Percentiles rank a stretch among this genome's conserved stretches.
These are phyloP conservation scores for Leuciscus waleckii DNA, from an alignment of 2,797 vertebrate genomes.

Conservation along the genomic window DNA sequence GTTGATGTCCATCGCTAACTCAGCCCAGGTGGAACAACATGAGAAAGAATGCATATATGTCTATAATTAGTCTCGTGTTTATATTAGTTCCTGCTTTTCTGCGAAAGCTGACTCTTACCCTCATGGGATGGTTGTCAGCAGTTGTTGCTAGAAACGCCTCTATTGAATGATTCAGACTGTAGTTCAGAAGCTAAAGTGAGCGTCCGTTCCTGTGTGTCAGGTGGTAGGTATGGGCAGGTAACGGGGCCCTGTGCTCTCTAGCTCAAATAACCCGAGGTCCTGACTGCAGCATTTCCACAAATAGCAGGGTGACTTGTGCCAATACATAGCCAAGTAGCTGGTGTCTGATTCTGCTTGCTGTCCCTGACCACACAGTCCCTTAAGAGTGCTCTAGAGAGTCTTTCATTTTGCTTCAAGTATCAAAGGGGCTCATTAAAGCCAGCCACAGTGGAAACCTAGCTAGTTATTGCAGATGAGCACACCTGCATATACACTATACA, in stretches of 20 bases:
- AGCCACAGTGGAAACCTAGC: constrained; percentile 12
- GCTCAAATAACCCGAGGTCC: constrained; percentile 47
- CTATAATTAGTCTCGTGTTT: constrained; percentile 10
- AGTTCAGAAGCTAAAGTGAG: not conserved
- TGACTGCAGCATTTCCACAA: constrained; percentile 55
- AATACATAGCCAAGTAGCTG: constrained; percentile 20
- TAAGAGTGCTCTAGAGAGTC: constrained; percentile 7
- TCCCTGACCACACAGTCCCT: constrained; percentile 25
- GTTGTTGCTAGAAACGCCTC: not conserved
- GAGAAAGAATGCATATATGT: not conserved
- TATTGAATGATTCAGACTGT: not conserved
- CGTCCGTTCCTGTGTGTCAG: not conserved
- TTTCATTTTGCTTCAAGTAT: constrained; percentile 29
- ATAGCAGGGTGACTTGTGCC: constrained; percentile 48
- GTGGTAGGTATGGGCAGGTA: constrained; percentile 34
- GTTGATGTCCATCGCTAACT: not conserved
- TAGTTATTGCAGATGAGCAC: constrained; percentile 19
- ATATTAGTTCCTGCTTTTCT: not conserved
- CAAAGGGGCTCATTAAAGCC: constrained; percentile 41
- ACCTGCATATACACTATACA: constrained; percentile 38
- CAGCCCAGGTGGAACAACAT: not conserved
- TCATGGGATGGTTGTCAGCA: not conserved
- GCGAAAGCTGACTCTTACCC: not conserved
- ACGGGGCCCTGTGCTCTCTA: constrained; percentile 16
- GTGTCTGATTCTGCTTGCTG: constrained; percentile 25